Base-by-base conservation (phyloP, 2,888 invertebrate genomes). In the Eupeodes latifasciatus region DNA sequence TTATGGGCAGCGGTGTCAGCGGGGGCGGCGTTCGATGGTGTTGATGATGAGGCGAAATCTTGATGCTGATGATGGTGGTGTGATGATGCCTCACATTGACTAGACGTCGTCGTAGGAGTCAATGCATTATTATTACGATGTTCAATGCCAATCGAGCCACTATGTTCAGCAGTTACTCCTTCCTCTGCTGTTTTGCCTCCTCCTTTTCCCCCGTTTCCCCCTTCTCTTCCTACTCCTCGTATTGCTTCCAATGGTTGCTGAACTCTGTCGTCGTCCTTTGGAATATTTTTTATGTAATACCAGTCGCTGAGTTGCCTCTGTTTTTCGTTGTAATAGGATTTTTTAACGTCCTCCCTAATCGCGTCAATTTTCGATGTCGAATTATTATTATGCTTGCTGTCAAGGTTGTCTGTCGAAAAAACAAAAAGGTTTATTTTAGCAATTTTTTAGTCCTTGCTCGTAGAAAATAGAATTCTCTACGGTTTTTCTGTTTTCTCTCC, bases 231-330 rank as follows among this genome's bases (percentile, higher is more conserved):
- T 12, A 0, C 16, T 7, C n/a, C 69, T 14, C n/a, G n/a, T 12
- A 47, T 19, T 12, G 40, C 12, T 27, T 67, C 67, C 19, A n/a
- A n/a, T 55, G 36, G 9, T 59, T 47, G 69, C 57, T 62, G 72
- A 40, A 79, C 75, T 51, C 57, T 76, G 5, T 51, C 51, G 34
- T 69, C 40, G 44, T 51, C 80, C 85, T 84, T 85, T 36, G 77
- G 86, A 71, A 77, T 88, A n/a, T 89, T 90, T 84, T 91, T 91
- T 75, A 91, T 91, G 69, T 91, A 91, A 89, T 91, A 91, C 91
- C 91, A 91, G 85, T 91, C 90, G 82, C 90, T 91, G n/a, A 91
- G 89, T 81, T 90, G 89, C 82, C 90, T 91, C 76, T 90, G 91
- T 80, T 91, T 91, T 75, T 90, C 90, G 36, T 80, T 83, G 80